Evolutionary conservation across 1,140 invertebrate genomes (phyloP), one percentile per base, ranked within the genome.

Genomic region (Drosophila nigromelanica): DNA sequence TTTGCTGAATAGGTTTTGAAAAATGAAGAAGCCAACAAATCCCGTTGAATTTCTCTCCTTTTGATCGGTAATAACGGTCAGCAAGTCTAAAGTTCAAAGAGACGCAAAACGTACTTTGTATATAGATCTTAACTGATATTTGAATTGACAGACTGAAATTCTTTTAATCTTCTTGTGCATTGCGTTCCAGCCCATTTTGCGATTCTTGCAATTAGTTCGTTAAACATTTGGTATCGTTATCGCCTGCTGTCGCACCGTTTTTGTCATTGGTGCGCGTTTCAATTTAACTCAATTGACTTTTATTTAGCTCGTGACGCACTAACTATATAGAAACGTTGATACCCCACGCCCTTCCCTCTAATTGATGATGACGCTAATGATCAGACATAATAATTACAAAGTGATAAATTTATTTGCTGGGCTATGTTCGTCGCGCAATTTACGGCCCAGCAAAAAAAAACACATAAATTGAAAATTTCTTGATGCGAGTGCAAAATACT

Each of bases 211-310:
- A 35, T 52, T 18, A 18, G 30, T 35, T 15, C 30, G 1, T 7
- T 51, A 14, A 5, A 11, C 45, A 60, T 58, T 47, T 35, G 52
- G 39, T 61, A 24, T 68, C 18, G 21, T 14, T 47, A 10, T 59
- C 7, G 24, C 33, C 33, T 8, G 3, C 10, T 54, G 27, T 61
- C 42, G 48, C 11, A 48, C n/a, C 14, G 54, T 51, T 60, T 42
- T 66, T 18, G 30, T 47, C 37, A 59, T 59, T 61, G 74, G 12
- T 60, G 58, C 40, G 72, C 70, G 51, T 76, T 77, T 86, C 74
- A 86, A 85, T 85, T 85, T 75, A 80, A 80, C 62, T 77, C 74
- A 85, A 85, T 85, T 85, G 81, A 80, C 80, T 77, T 77, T 80
- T 50, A 80, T 80, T 85, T 77, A 74, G 62, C 81, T 85, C 77